phyloP scores from a whole-genome alignment of 1,140 invertebrate genomes.

The Drosophila aff. region DNA sequence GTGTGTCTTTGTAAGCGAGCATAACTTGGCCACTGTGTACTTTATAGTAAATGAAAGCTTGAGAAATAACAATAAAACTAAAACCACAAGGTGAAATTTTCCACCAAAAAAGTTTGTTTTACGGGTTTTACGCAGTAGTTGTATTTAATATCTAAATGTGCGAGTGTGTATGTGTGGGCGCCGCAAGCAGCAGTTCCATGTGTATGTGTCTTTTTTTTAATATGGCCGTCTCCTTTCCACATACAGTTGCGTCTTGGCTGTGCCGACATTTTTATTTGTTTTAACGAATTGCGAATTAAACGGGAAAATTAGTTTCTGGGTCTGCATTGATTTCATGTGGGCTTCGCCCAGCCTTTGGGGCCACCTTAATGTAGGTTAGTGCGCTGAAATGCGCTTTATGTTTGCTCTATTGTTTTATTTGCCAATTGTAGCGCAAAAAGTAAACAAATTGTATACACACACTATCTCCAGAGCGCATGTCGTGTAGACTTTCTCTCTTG shows the following conservation, averaged over 20 bases:
- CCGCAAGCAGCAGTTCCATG: slow-evolving; percentile 34
- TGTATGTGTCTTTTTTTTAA: slow-evolving; percentile 35
- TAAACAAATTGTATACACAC: slow-evolving; percentile 55
- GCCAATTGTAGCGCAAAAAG: slow-evolving; percentile 54
- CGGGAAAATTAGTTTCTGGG: slow-evolving; percentile 9
- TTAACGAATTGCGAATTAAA: slow-evolving; percentile 6
- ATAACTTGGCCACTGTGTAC: slow-evolving; percentile 27
- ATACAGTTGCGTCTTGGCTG: slow-evolving; percentile 31
- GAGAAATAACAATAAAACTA: slow-evolving; percentile 2
- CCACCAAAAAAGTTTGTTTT: slow-evolving; percentile 35
- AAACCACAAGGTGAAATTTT: not conserved
- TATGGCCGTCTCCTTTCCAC: slow-evolving; percentile 37
- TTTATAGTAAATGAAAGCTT: not conserved
- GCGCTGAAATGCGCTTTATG: slow-evolving; percentile 23
- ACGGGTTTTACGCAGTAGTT: slow-evolving; percentile 67
- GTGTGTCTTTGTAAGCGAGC: slow-evolving; percentile 22
- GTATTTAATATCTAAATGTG: slow-evolving; percentile 24
- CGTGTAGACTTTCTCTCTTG: slow-evolving; percentile 79
- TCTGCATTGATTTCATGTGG: not conserved
- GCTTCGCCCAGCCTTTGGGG: not conserved
- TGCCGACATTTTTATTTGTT: slow-evolving; percentile 43
- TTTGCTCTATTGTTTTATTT: slow-evolving; percentile 45
- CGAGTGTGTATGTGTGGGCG: slow-evolving; percentile 15
- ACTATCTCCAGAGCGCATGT: slow-evolving; percentile 38
- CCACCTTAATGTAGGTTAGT: slow-evolving; percentile 33